A percentile compares a stretch with the other conserved stretches of the same genome.
phyloP scores from a whole-genome alignment of 2,113 vertebrate species.

The Patagioenas fasciata region DNA sequence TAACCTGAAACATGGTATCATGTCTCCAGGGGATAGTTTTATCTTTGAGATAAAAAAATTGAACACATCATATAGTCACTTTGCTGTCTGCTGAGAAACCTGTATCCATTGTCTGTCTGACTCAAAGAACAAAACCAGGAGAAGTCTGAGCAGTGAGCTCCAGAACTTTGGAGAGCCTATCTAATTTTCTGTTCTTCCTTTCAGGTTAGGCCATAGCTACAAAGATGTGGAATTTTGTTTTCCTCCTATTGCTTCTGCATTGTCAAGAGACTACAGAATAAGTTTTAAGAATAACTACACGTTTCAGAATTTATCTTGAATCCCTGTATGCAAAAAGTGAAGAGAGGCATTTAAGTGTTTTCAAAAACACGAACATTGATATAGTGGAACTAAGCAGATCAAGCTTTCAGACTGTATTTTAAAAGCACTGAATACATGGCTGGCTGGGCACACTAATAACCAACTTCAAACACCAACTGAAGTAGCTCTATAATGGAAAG shows the following conservation, averaged over 20 bases:
- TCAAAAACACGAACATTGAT: constrained; percentile 26
- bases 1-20: background rate
- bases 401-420: constrained; percentile 58
- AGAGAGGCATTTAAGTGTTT: constrained; percentile 22
- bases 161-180: background rate
- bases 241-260: background rate
- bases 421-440: constrained; percentile 49
- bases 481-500: constrained; percentile 32
- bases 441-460: constrained; percentile 66
- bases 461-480: constrained; percentile 39
- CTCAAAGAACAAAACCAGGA: background rate
- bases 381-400: constrained; percentile 65
- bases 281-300: background rate
- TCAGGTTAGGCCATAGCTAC: background rate
- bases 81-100: background rate
- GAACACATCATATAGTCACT: background rate
- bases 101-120: background rate
- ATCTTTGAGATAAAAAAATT: background rate
- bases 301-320: constrained; percentile 29
- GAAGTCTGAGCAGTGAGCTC: background rate
- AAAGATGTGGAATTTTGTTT: background rate
- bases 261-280: background rate
- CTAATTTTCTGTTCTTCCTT: background rate
- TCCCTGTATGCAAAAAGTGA: constrained; percentile 15
- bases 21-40: background rate